These are phyloP conservation scores for Sinocyclocheilus anophthalmus DNA, from an alignment of 2,113 vertebrate species.

Conservation along the genomic window DNA sequence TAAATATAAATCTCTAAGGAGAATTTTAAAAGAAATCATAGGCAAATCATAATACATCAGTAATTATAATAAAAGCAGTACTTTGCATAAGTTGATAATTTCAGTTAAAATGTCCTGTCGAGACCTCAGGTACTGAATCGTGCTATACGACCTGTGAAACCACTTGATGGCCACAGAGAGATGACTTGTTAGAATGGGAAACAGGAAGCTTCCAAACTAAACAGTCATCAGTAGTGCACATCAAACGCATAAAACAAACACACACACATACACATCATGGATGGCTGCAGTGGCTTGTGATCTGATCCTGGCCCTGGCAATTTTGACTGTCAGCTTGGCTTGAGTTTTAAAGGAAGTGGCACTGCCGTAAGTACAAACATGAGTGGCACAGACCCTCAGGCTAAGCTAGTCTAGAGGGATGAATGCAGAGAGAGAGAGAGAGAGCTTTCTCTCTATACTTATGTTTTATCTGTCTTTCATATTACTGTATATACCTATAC, in stretches of 20 bases:
- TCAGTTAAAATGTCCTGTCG: neutral
- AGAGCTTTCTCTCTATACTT: neutral
- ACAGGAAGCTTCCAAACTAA: neutral
- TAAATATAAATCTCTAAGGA: neutral
- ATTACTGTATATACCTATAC: neutral
- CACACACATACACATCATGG: neutral
- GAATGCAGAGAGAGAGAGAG: neutral
- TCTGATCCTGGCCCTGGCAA: constrained; percentile 2
- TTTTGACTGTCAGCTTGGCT: constrained; percentile 16
- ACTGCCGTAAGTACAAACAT: constrained; percentile 12
- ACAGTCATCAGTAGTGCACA: neutral
- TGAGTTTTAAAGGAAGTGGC: constrained; percentile 32
- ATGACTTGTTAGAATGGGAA: neutral
- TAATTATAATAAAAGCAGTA: constrained; percentile 3
- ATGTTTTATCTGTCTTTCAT: neutral
- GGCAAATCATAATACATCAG: neutral
- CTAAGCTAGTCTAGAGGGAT: neutral
- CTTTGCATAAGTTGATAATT: neutral
- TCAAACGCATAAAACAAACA: neutral
- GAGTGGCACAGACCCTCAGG: constrained; percentile 23
- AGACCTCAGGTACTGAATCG: too few species aligned
- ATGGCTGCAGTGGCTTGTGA: neutral
- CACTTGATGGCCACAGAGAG: constrained; percentile 3
- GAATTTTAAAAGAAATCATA: neutral
- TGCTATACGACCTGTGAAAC: neutral